Evolutionary conservation across 2,797 vertebrate species (phyloP).

Genomic region (Neolamprologus multifasciatus): DNA sequence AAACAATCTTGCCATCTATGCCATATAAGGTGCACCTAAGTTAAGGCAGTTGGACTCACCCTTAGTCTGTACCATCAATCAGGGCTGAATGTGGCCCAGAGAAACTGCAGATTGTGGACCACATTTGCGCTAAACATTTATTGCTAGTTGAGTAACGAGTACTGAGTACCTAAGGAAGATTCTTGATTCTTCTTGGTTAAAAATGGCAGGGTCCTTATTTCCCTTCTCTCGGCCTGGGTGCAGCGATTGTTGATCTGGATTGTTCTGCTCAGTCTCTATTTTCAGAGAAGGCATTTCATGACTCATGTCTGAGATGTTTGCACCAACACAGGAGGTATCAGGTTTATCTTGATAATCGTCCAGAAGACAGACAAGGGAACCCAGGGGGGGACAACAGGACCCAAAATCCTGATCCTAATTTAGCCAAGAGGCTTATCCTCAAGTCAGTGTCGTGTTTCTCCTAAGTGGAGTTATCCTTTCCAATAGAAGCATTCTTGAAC

Average conservation of each 20-base stretch:
- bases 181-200: background rate
- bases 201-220: background rate
- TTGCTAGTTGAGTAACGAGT: background rate
- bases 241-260: background rate
- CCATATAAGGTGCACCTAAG: background rate
- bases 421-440: constrained; percentile 25
- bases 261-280: constrained; percentile 3
- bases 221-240: fast-evolving
- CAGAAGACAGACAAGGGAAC: constrained; percentile 31
- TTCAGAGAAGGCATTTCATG: background rate
- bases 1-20: background rate
- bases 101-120: background rate
- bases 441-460: constrained; percentile 24
- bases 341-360: constrained; percentile 44
- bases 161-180: background rate
- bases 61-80: background rate
- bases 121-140: background rate
- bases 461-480: constrained; percentile 21
- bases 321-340: constrained; percentile 34
- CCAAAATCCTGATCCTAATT: constrained; percentile 42
- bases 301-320: constrained; percentile 28
- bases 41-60: background rate
- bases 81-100: background rate
- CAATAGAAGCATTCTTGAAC: background rate
- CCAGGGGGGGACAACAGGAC: constrained; percentile 29